Conservation (phyloP, 1,140 invertebrate genomes). For the Oryzaephilus surinamensis region DNA sequence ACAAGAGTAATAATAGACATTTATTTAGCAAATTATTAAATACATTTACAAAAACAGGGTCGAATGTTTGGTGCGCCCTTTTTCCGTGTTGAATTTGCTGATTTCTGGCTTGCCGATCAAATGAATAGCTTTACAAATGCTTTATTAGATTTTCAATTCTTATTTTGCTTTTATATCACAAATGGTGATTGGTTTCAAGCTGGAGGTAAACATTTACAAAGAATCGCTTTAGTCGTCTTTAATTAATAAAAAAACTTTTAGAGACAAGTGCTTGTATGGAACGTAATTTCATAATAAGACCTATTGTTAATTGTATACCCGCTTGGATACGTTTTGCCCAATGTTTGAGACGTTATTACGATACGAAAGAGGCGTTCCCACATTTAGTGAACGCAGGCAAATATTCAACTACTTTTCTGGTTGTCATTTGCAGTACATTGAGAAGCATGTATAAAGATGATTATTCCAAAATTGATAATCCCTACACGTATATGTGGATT, state of each 20-base stretch:
- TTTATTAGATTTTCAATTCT: conserved; percentile 71
- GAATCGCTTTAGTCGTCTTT: background rate
- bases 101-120: conserved; percentile 92
- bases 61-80: conserved; percentile 71
- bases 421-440: conserved; percentile 77
- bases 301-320: conserved; percentile 64
- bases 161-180: conserved; percentile 51
- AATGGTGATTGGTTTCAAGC: conserved; percentile 39
- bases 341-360: conserved; percentile 87
- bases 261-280: conserved; percentile 39
- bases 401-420: conserved; percentile 95
- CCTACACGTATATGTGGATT: conserved; percentile 75
- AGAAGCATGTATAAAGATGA: conserved; percentile 28
- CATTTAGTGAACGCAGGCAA: conserved; percentile 97
- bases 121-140: conserved; percentile 69
- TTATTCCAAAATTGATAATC: conserved; percentile 44
- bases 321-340: conserved; percentile 94
- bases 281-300: conserved; percentile 39
- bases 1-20: too few species aligned
- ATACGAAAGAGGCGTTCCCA: conserved; percentile 83
- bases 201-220: conserved; percentile 22
- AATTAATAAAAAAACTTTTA: conserved; percentile 17
- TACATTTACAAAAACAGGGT: conserved; percentile 31
- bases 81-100: conserved; percentile 77
- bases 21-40: background rate